phyloP scores from a whole-genome alignment of 1,140 invertebrate genomes.

The Solenopsis invicta region DNA sequence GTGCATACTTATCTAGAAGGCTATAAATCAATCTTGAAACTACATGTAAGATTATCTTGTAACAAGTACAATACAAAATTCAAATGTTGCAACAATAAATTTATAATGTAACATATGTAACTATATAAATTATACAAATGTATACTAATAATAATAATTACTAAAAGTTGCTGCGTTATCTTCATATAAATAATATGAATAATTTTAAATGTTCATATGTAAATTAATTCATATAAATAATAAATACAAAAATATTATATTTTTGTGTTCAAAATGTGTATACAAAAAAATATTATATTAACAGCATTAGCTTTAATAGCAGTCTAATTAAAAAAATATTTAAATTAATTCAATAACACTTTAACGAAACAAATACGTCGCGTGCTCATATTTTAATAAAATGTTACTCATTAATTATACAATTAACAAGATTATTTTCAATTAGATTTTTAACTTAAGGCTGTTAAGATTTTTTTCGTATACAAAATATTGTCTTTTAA shows the following conservation, averaged over 20 bases:
- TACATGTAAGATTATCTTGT: background rate
- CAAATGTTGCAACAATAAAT: background rate
- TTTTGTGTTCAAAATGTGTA: background rate
- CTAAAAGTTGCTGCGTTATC: background rate
- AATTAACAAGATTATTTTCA: no score
- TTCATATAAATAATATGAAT: background rate
- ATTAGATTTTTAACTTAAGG: no score
- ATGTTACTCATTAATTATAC: no score
- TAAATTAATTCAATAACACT: no score
- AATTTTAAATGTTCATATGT: no score
- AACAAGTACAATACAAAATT: conserved; percentile 1
- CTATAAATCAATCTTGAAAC: conserved; percentile 11
- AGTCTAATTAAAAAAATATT: no score
- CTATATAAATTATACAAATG: background rate
- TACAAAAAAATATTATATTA: background rate
- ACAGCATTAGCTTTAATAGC: no score
- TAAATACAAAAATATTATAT: background rate
- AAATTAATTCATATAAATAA: no score
- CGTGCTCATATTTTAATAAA: no score
- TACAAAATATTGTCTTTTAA: no score
- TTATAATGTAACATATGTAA: background rate
- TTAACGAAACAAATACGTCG: no score
- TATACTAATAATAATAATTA: background rate
- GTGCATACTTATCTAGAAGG: background rate
- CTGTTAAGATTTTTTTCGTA: no score